Conservation (phyloP, 2,888 invertebrate species). For the Notodonta dromedarius region DNA sequence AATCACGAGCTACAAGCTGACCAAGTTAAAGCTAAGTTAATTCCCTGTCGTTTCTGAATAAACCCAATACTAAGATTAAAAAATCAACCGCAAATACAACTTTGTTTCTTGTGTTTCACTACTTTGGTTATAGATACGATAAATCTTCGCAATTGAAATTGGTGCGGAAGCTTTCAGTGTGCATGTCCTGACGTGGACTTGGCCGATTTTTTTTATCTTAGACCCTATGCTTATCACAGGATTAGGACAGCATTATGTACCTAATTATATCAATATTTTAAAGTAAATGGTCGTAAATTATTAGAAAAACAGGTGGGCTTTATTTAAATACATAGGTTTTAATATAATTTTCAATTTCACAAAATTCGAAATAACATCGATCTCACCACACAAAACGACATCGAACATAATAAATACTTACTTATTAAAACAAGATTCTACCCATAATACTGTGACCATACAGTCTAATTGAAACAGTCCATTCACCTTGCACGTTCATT, state of each 20-base stretch:
- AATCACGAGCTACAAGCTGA: no score
- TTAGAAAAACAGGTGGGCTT: slow-evolving; percentile 70
- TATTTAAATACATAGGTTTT: slow-evolving; percentile 43
- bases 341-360: background rate
- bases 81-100: no score
- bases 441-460: slow-evolving; percentile 41
- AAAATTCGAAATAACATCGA: background rate
- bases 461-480: background rate
- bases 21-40: no score
- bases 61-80: no score
- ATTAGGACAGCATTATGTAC: slow-evolving; percentile 74
- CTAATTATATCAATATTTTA: slow-evolving; percentile 82
- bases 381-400: slow-evolving; percentile 14
- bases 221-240: slow-evolving; percentile 72
- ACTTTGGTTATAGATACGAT: no score
- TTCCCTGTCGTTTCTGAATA: no score
- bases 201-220: slow-evolving; percentile 64
- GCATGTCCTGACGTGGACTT: no score
- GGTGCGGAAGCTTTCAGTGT: no score
- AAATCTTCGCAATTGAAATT: no score
- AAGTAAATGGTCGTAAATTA: slow-evolving; percentile 84
- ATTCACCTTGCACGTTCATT: background rate
- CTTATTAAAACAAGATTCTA: slow-evolving; percentile 23
- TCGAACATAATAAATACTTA: slow-evolving; percentile 14
- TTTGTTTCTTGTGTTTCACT: no score